These are phyloP conservation scores for Rousettus leschenaultii DNA, from an alignment of 2,113 vertebrate genomes.

Conservation along the genomic window DNA sequence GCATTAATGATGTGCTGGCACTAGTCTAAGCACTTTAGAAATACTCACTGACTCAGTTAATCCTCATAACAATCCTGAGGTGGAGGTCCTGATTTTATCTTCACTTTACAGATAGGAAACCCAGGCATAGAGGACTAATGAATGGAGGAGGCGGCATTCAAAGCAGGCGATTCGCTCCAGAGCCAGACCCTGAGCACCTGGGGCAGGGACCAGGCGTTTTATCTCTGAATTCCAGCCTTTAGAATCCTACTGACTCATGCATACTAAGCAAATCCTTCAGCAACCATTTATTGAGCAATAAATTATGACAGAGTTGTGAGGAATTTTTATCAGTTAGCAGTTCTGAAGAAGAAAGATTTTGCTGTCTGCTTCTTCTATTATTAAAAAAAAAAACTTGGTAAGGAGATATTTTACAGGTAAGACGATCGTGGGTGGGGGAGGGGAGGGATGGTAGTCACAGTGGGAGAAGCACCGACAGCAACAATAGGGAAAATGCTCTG, in stretches of 20 bases:
- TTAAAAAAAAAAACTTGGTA: not conserved
- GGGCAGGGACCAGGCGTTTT: not conserved
- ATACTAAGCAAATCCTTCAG: not conserved
- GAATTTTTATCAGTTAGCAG: not conserved
- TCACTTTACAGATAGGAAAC: not conserved
- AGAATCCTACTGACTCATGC: not conserved
- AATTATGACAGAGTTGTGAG: not conserved
- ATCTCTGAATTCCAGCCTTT: not conserved
- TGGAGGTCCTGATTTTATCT: not conserved
- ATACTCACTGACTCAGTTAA: not conserved
- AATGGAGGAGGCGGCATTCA: not conserved
- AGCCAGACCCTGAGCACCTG: not conserved
- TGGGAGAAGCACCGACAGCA: too few species aligned
- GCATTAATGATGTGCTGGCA: not conserved
- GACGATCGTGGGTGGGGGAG: not conserved
- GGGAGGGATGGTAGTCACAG: fast-evolving
- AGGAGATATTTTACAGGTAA: not conserved
- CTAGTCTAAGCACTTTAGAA: not conserved
- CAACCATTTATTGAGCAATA: not conserved
- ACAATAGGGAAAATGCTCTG: not conserved
- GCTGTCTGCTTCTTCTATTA: not conserved
- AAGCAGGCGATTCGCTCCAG: not conserved
- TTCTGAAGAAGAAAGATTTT: not conserved
- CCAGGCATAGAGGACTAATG: not conserved
- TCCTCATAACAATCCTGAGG: not conserved